A percentile compares a stretch with the other conserved stretches of the same genome.
Evolutionary conservation across 2,113 vertebrate species (phyloP).

Genomic region (Motacilla tschutschensis): DNA sequence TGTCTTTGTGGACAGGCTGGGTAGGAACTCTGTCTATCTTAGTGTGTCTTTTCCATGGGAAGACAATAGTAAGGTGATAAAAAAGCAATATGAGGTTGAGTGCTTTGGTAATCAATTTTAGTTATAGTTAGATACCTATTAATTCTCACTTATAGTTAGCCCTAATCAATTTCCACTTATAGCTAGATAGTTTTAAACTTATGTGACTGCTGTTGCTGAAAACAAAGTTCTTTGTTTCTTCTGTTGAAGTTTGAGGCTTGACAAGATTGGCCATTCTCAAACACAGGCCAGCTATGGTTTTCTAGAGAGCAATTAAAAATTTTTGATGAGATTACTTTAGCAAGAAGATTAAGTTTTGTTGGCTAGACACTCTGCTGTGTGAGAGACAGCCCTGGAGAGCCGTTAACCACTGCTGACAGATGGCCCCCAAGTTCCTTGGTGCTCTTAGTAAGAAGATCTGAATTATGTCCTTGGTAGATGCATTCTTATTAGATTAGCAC

Average conservation of each 20-base stretch:
- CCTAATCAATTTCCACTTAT: background rate
- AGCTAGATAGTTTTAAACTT: background rate
- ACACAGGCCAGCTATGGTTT: background rate
- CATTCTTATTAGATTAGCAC: background rate
- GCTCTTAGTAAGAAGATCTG: background rate
- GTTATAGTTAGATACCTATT: background rate
- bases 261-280: background rate
- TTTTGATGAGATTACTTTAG: slow-evolving; percentile 2
- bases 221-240: background rate
- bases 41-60: background rate
- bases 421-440: background rate
- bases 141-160: background rate
- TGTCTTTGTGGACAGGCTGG: background rate
- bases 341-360: background rate
- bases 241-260: background rate
- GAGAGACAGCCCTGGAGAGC: background rate
- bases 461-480: slow-evolving; percentile 1
- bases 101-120: background rate
- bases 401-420: background rate
- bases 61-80: background rate
- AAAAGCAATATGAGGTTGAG: background rate
- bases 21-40: background rate
- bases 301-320: background rate
- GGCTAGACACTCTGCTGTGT: background rate
- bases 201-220: background rate